Base-by-base conservation (phyloP, 2,797 vertebrate genomes). In the Phyllotis vaccarum region DNA sequence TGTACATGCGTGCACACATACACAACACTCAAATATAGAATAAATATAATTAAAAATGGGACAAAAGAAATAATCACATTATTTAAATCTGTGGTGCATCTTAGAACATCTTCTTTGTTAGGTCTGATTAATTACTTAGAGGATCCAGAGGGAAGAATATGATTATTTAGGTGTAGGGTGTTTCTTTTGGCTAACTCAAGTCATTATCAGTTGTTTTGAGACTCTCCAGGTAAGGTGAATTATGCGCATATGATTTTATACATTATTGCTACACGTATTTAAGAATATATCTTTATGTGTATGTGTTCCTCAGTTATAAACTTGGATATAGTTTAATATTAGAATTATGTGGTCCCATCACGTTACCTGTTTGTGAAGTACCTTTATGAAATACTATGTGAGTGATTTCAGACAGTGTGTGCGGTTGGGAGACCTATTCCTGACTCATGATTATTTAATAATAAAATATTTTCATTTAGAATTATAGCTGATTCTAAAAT, bases 401-500 rank as follows among this genome's bases (percentile, higher is more conserved):
- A 70, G 24, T 74, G 68, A 9, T 31, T 72, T 70, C 14, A 12
- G 37, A 74, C n/a, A 49, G 11, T 34, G 2, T 58, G 12, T 37
- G 1, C 27, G 29, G 6, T 11, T 2, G 2, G 2, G 4, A 17
- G 5, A 1, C 3, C 43, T 93, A 31, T 85, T 49, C 19, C 62
- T 76, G 17, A 80, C 92, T 83, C 5, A 60, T 58, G 58, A 19
- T 74, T 92, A 76, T 56, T 94, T 24, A 82, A 34, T 91, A 81
- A 76, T 56, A 34, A 72, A 92, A 17, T 49, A 40, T 43, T 81
- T 70, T 64, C 3, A 27, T 72, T 91, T 78, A 68, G 16, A 88
- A 27, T 96, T 85, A 14, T 86, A 89, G 37, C 40, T 34, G 34
- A 86, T 95, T 76, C 37, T 89, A 54, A 96, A 75, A 80, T 89